Evolutionary conservation across 2,113 vertebrate species (phyloP), one percentile per base, ranked within the genome.

Genomic region (Polyodon spathula): DNA sequence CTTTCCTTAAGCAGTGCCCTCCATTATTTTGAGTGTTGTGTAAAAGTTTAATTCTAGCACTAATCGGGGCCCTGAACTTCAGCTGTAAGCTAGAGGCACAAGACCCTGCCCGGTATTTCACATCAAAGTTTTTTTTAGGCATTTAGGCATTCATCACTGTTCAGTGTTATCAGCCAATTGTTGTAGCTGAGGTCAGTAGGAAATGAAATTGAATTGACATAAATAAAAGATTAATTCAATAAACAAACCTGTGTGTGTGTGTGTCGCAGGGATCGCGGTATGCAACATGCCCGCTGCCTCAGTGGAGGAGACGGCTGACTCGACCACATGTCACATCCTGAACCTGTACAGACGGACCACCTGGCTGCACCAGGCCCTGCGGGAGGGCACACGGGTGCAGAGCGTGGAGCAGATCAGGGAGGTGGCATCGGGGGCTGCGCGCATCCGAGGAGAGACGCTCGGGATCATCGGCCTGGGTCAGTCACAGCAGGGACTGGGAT

Each of bases 371-470:
- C 91, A 97, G 89, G 93, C 95, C 0, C 84, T 98, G 69, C 80
- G 95, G 17, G 95, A 98, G 70, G 96, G 96, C 74, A 97, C 96
- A 0, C 82, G 95, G 15, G 94, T 96, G 61, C 95, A 97, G 76
- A 97, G 94, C 0, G 94, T 98, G 0, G 96, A 98, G 59, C 96
- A 98, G 86, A 98, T 98, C 12, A 88, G 96, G 2, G 96, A 98
- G 67, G 94, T 98, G 65, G 95, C 96, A 0, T 97, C 96, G 0
- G 96, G 95, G 56, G 95, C 95, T 0, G 96, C 95, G 8, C 86
- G 95, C 61, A 98, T 98, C 83, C 77, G 95, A 42, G 95, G 96
- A 68, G 96, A 98, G 77, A 98, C 95, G 0, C 76, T 98, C 77
- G 95, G 95, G 75, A 93, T 98, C 73, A 98, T 98, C 37, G 95